phyloP scores from a whole-genome alignment of 2,888 invertebrate species.

The Diarsia rubi region DNA sequence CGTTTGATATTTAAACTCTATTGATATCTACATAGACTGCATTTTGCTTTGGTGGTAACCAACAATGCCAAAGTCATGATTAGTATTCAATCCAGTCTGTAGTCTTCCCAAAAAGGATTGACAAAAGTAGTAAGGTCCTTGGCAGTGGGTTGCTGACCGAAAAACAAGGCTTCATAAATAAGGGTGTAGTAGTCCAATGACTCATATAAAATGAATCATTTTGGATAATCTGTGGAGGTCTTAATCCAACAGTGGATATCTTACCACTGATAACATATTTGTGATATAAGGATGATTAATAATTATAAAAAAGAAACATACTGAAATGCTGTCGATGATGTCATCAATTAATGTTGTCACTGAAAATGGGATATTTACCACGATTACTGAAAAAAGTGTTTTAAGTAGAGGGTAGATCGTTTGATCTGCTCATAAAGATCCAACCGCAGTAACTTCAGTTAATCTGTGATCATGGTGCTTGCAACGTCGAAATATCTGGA shows the following conservation, averaged over 20 bases:
- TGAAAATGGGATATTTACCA: too few species aligned
- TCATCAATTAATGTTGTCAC: not conserved
- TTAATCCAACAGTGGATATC: constrained; percentile 7
- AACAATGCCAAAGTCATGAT: constrained; percentile 7
- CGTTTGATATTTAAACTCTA: not conserved
- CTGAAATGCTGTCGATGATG: constrained; percentile 9
- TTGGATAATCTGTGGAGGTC: not conserved
- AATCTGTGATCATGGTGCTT: too few species aligned
- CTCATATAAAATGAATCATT: constrained; percentile 15
- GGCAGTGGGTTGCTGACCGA: constrained; percentile 26
- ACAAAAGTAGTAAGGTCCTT: not conserved
- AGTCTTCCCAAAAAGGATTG: not conserved
- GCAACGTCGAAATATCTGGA: too few species aligned
- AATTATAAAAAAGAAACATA: not conserved
- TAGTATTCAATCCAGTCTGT: constrained; percentile 21
- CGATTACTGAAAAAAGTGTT: too few species aligned
- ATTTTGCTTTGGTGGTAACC: not conserved
- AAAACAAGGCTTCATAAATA: constrained; percentile 3
- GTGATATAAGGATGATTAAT: not conserved
- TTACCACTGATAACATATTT: not conserved
- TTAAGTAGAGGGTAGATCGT: too few species aligned
- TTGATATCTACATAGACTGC: not conserved
- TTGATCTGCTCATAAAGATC: too few species aligned
- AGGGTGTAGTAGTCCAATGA: not conserved
- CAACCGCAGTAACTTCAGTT: too few species aligned